A percentile compares a stretch with the other conserved stretches of the same genome.
Evolutionary conservation across 2,113 vertebrate species (phyloP).

Genomic region (Heterotis niloticus): DNA sequence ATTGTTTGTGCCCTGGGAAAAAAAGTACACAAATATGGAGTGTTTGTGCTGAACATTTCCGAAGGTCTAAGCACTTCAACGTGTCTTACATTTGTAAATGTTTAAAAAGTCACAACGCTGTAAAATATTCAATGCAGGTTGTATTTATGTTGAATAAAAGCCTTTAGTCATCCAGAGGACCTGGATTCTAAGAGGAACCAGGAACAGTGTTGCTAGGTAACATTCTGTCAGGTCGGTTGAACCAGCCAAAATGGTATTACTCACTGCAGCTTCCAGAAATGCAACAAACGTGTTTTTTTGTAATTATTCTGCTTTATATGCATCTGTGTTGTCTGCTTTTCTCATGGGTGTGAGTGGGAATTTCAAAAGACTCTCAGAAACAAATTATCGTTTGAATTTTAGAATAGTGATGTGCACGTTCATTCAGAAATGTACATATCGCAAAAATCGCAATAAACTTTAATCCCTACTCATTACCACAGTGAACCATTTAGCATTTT

Average conservation of each 20-base stretch:
- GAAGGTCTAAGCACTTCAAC: not conserved
- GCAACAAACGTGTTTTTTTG: not conserved
- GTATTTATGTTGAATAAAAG: not conserved
- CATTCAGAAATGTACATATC: not conserved
- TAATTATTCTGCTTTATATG: not conserved
- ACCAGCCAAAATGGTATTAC: not conserved
- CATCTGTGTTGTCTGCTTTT: not conserved
- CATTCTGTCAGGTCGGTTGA: slow-evolving; percentile 9
- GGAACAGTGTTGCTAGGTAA: slow-evolving; percentile 23
- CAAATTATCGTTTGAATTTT: not conserved
- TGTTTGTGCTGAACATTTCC: not conserved
- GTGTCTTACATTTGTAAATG: slow-evolving; percentile 6
- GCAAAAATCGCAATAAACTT: not conserved
- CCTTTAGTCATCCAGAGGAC: slow-evolving; percentile 11
- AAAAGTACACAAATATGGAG: too few species aligned
- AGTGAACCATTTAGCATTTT: too few species aligned
- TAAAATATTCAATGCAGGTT: slow-evolving; percentile 2
- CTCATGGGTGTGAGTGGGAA: not conserved
- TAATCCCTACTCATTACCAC: too few species aligned
- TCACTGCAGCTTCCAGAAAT: not conserved
- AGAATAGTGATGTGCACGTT: not conserved
- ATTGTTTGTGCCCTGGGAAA: too few species aligned
- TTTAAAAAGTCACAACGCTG: not conserved
- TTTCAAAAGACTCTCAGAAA: not conserved
- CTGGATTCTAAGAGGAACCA: slow-evolving; percentile 3